Base-by-base conservation (phyloP, 1,140 invertebrate genomes). In the Formica exsecta region DNA sequence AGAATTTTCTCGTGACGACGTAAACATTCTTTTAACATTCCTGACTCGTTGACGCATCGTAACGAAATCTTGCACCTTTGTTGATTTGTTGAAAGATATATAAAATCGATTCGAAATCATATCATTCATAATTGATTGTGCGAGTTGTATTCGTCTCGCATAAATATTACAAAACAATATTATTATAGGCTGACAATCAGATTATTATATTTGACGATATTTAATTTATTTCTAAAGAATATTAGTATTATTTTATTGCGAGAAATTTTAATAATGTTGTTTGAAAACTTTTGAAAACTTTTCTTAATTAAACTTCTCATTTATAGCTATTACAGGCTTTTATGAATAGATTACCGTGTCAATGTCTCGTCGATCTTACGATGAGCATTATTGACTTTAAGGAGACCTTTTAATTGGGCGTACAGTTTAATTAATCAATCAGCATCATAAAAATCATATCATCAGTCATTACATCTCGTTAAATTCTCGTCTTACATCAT, bases 391-490 rank as follows among this genome's bases (percentile, higher is more conserved):
- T 89, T 89, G 85, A 65, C 64, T 88, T 66, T 7, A 51, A 66
- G 61, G 73, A 70, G 84, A 85, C 73, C 64, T 61, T 59, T 87
- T 86, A 54, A 91, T 80, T 38, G 8, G 41, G 51, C 64, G 22
- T 85, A n/a, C 76, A 87, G 79, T 64, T 29, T 87, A 89, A 89
- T 89, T 71, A 41, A 36, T 62, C 77, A 51, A 87, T 91, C 61
- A 83, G 71, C 68, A 85, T 71, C 85, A 61, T 85, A 64, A 85
- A 90, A 90, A 80, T 87, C 54, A 44, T 29, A 89, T 90, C 16
- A 73, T 73, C 29, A 54, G 25, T 16, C 71, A 84, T 74, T 54
- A n/a, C 7, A 13, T 8, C 44, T 66, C 5, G 29, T 89, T 85
- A 84, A 57, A 25, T 8, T 51, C 48, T 51, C 16, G 1, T 54